phyloP scores from a whole-genome alignment of 2,797 vertebrate species.

The Sus cebifrons region DNA sequence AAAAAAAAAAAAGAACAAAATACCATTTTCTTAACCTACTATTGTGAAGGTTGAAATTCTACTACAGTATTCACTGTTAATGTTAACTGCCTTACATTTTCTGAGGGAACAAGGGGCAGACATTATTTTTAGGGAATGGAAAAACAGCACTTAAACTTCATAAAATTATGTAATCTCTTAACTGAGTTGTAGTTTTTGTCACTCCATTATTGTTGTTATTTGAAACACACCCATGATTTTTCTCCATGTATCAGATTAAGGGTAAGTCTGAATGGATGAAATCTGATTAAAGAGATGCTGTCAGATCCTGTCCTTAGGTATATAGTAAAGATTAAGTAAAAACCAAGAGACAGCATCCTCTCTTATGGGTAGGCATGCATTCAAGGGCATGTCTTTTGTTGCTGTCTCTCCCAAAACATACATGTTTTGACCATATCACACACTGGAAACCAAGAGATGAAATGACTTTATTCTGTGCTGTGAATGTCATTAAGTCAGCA shows the following conservation, averaged over 20 bases:
- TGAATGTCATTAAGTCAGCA: constrained; percentile 74
- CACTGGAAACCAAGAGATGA: neutral
- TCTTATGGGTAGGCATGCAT: neutral
- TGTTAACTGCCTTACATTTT: constrained; percentile 24
- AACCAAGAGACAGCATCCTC: neutral
- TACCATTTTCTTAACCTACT: neutral
- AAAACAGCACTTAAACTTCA: constrained; percentile 27
- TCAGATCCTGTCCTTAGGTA: neutral
- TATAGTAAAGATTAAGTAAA: neutral
- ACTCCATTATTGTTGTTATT: constrained; percentile 59
- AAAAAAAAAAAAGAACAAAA: neutral
- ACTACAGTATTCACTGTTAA: neutral
- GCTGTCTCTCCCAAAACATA: neutral
- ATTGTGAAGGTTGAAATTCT: neutral
- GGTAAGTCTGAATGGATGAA: constrained; percentile 46
- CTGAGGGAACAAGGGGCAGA: neutral
- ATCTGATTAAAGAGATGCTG: constrained; percentile 23
- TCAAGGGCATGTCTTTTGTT: neutral
- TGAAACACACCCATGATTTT: neutral
- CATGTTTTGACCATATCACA: neutral
- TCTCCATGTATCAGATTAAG: constrained; percentile 24
- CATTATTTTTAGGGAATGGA: constrained; percentile 10
- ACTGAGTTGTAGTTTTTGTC: constrained; percentile 27
- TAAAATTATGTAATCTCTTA: constrained; percentile 31
- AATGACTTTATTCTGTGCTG: constrained; percentile 62